Percentiles rank a stretch among this genome's conserved stretches.
Conservation (phyloP, 2,797 vertebrate genomes). For the Leptatherina wallacei region DNA sequence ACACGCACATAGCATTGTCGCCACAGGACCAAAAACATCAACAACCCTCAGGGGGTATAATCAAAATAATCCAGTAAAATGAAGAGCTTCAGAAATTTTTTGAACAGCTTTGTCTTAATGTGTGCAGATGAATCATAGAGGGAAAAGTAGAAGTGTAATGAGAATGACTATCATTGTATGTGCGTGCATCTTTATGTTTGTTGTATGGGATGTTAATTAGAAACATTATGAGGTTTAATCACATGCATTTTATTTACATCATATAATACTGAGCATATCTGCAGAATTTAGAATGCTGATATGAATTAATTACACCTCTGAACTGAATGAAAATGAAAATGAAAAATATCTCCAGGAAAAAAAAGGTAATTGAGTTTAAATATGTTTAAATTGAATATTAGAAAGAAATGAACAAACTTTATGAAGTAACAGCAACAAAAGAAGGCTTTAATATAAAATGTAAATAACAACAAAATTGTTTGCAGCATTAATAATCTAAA, state of each 20-base stretch:
- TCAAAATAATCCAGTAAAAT: constrained; percentile 71
- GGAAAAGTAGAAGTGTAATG: constrained; percentile 29
- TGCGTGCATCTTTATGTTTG: not conserved
- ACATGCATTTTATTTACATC: not conserved
- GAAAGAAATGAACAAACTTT: too few relatives aligned
- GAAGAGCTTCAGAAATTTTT: constrained; percentile 46
- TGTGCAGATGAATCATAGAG: constrained; percentile 33
- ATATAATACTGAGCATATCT: not conserved
- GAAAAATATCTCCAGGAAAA: too few relatives aligned
- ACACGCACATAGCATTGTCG: constrained; percentile 50
- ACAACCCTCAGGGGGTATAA: constrained; percentile 57
- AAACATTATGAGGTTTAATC: not conserved
- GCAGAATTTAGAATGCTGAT: too few relatives aligned
- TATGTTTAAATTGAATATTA: too few relatives aligned
- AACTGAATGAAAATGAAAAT: too few relatives aligned
- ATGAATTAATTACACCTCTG: too few relatives aligned
- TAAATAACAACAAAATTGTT: too few relatives aligned
- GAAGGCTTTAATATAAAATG: too few relatives aligned
- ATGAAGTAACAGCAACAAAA: too few relatives aligned
- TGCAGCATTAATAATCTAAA: too few relatives aligned
- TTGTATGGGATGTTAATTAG: not conserved
- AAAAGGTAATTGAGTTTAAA: too few relatives aligned
- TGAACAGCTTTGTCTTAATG: constrained; percentile 35
- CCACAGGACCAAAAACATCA: constrained; percentile 51
- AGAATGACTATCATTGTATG: not conserved